Base-by-base conservation (phyloP, 2,797 vertebrate genomes). In the Helostoma temminkii region DNA sequence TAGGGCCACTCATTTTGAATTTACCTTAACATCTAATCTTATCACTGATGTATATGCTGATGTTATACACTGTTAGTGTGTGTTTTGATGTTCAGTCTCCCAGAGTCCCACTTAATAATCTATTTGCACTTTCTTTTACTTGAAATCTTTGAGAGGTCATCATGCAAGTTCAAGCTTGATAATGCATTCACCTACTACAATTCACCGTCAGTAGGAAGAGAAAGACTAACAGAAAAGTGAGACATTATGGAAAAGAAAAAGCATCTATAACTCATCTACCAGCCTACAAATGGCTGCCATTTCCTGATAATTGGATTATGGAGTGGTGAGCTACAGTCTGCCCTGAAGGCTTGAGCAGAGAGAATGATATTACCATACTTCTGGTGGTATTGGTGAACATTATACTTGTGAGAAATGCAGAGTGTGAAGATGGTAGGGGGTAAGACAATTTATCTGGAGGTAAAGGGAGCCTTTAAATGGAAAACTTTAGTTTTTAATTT, bases 231-330 rank as follows among this genome's bases (percentile, higher is more conserved):
- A 28, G 30, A 32, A 45, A 50, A 72, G 45, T 26, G 57, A 78
- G 64, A 77, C 28, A 58, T 50, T 64, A 66, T 32, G 1, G 61
- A 28, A 61, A 53, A 60, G 53, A 68, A 66, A 76, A 65, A 75
- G 54, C 62, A 68, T 76, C 50, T 39, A 46, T 59, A 67, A 57
- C 63, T 75, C 74, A 64, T 77, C 67, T 72, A 61, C 52, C 68
- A 63, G 66, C 55, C 84, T 68, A 69, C 81, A 82, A 90, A 89
- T 72, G 71, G 82, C 74, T 87, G 69, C 83, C 86, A 86, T 85
- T 88, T 86, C 82, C 70, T 81, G 58, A 71, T 86, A 88, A 91
- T 84, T 85, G 84, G 82, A 84, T 46, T n/a, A 36, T 61, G 57
- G 41, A 72, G 81, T 73, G 39, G 79, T 66, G 47, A 65, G 69